phyloP scores from a whole-genome alignment of 2,888 invertebrate species.

The Mamestra brassicae region DNA sequence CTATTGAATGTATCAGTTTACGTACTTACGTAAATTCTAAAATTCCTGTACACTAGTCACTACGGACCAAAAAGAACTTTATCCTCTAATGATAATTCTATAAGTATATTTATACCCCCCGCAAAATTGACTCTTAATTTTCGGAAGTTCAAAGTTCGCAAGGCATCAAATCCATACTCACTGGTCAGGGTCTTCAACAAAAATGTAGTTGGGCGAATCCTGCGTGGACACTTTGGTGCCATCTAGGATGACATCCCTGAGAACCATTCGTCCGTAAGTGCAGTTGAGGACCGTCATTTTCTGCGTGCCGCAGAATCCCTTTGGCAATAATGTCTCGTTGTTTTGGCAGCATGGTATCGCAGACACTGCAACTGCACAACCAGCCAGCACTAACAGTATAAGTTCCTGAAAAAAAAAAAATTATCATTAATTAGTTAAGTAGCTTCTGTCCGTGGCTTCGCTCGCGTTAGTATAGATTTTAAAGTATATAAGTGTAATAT shows the following conservation, averaged over 20 bases:
- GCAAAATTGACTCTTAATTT: background rate
- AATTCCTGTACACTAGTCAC: background rate
- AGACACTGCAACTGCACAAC: constrained; percentile 69
- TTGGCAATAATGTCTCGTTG: constrained; percentile 70
- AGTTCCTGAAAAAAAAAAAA: constrained; percentile 74
- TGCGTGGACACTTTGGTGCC: constrained; percentile 82
- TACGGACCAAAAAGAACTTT: background rate
- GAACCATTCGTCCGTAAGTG: constrained; percentile 79
- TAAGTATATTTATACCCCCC: too few relatives aligned
- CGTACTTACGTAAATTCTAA: too few relatives aligned
- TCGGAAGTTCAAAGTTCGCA: background rate
- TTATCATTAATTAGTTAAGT: background rate
- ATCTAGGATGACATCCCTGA: constrained; percentile 78
- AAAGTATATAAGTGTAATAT: too few relatives aligned
- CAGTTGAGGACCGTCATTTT: constrained; percentile 75
- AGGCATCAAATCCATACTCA: constrained; percentile 57
- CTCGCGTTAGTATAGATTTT: too few relatives aligned
- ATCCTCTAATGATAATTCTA: background rate
- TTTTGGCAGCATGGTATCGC: constrained; percentile 79
- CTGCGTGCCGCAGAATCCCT: constrained; percentile 73
- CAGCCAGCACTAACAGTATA: constrained; percentile 73
- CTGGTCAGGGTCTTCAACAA: constrained; percentile 82
- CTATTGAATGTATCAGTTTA: too few relatives aligned
- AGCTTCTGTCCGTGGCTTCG: too few relatives aligned
- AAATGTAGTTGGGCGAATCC: constrained; percentile 80